These are phyloP conservation scores for Spisula solida DNA, from an alignment of 2,888 invertebrate species.

Conservation along the genomic window DNA sequence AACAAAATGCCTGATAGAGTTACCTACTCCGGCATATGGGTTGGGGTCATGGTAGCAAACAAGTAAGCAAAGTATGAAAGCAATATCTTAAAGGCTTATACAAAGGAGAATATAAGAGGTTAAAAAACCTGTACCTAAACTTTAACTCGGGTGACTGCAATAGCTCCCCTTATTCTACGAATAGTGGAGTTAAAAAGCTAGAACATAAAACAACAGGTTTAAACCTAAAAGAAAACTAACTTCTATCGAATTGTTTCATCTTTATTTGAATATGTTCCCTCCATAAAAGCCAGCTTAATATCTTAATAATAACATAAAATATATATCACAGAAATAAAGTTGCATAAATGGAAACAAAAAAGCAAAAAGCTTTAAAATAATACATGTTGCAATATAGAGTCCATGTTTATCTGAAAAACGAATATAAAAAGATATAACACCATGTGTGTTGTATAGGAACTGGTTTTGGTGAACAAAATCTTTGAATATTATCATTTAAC, in stretches of 20 bases:
- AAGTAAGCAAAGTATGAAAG: too few species aligned
- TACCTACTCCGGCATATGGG: too few species aligned
- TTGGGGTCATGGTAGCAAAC: too few species aligned
- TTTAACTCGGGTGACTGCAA: too few species aligned
- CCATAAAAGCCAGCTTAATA: background rate
- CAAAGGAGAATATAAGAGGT: too few species aligned
- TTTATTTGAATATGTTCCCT: background rate
- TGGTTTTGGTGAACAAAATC: background rate
- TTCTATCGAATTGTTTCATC: background rate
- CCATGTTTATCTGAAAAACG: background rate
- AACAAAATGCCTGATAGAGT: too few species aligned
- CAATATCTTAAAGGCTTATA: too few species aligned
- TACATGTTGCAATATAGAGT: background rate
- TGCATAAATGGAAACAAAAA: background rate
- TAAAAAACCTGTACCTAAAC: too few species aligned
- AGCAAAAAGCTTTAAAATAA: background rate
- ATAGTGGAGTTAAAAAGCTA: too few species aligned
- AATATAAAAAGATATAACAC: background rate
- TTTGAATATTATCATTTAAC: background rate
- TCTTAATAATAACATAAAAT: background rate
- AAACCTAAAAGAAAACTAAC: too few species aligned
- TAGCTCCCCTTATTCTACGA: too few species aligned
- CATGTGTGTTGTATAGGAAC: background rate
- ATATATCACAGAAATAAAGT: constrained; percentile 16
- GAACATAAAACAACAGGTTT: too few species aligned